These are phyloP conservation scores for Petaurus breviceps DNA, from an alignment of 2,113 vertebrate genomes.

Conservation along the genomic window DNA sequence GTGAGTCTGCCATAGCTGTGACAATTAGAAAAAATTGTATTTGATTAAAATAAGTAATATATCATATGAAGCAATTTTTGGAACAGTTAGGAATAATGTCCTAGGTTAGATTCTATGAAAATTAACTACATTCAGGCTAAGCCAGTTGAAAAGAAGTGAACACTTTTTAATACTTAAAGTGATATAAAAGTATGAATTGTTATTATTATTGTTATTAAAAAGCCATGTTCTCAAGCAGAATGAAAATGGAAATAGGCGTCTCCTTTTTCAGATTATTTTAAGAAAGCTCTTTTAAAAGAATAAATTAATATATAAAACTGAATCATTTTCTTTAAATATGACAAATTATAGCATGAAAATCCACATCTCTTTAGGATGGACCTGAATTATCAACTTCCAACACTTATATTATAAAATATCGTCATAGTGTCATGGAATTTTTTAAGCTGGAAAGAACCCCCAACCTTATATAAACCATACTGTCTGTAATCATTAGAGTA, in stretches of 20 bases:
- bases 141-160: not conserved
- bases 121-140: conserved; percentile 4
- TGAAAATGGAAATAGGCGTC: conserved; percentile 18
- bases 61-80: conserved; percentile 72
- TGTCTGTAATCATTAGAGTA: not conserved
- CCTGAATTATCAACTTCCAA: not conserved
- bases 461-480: too few species aligned
- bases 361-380: not conserved
- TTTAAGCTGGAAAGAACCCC: not conserved
- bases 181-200: not conserved
- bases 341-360: not conserved
- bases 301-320: not conserved
- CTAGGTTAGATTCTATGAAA: conserved; percentile 46
- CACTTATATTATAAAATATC: not conserved
- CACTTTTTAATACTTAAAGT: accelerated
- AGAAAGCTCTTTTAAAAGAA: not conserved
- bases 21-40: conserved; percentile 87
- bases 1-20: conserved; percentile 85
- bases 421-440: not conserved
- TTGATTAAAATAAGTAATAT: conserved; percentile 87
- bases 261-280: conserved; percentile 10
- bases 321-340: not conserved
- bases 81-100: conserved; percentile 51
- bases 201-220: not conserved
- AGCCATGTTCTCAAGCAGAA: conserved; percentile 33